Percentiles rank a stretch among this genome's conserved stretches.
Evolutionary conservation across 2,797 vertebrate genomes (phyloP).

Genomic region (Silurus aristotelis): DNA sequence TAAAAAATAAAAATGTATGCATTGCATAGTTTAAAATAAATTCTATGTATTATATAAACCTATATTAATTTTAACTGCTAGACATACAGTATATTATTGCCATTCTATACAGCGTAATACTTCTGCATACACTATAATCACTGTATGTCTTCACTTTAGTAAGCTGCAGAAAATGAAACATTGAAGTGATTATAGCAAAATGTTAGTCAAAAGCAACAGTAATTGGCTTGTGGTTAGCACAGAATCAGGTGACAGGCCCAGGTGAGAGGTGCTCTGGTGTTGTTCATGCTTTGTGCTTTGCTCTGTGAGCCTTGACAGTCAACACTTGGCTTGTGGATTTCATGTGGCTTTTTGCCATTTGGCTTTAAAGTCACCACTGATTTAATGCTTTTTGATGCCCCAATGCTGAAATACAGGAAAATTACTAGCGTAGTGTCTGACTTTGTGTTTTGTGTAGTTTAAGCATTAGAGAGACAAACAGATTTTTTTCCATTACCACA

Average conservation of each 20-base stretch:
- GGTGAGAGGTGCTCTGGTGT: conserved; percentile 8
- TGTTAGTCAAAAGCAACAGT: background rate
- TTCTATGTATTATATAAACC: background rate
- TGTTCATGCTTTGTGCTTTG: conserved; percentile 23
- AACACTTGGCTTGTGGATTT: conserved; percentile 21
- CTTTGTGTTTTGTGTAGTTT: background rate
- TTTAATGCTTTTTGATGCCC: conserved; percentile 1
- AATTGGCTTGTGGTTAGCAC: background rate
- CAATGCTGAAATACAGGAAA: background rate
- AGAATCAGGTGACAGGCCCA: background rate
- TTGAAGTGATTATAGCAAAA: conserved; percentile 4
- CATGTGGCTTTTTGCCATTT: conserved; percentile 22
- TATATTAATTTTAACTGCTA: background rate
- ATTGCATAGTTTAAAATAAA: background rate
- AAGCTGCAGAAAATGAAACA: background rate
- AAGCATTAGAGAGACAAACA: background rate
- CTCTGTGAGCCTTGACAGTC: conserved; percentile 22
- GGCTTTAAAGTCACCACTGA: background rate
- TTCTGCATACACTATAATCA: background rate
- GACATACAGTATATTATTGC: background rate
- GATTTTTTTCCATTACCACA: background rate
- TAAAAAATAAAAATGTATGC: background rate
- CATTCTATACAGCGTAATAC: background rate
- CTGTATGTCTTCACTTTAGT: background rate
- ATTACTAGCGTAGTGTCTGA: background rate